A percentile compares a stretch with the other conserved stretches of the same genome.
These are phyloP conservation scores for Myrmecophaga tridactyla DNA, from an alignment of 2,113 vertebrate species.

Conservation along the genomic window DNA sequence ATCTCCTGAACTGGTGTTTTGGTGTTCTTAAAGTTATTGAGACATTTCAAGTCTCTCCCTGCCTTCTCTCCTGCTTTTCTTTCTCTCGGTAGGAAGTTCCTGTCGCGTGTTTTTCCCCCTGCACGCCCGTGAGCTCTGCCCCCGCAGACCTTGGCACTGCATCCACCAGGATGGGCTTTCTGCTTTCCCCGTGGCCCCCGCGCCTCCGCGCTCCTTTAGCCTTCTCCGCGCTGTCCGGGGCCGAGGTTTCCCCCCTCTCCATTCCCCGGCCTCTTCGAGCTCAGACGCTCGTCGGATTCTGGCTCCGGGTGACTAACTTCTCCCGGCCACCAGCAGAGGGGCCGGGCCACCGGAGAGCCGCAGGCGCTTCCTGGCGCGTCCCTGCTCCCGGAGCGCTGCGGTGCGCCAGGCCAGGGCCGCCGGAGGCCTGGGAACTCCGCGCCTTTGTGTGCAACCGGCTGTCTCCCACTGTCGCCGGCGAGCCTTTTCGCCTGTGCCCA, in stretches of 20 bases:
- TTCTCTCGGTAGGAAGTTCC: constrained; percentile 33
- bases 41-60: constrained; percentile 46
- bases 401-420: not conserved
- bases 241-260: not conserved
- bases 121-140: not conserved
- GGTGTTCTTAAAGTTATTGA: constrained; percentile 60
- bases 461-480: not conserved
- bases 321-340: constrained; percentile 60
- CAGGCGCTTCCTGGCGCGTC: constrained; percentile 62
- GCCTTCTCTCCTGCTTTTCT: constrained; percentile 13
- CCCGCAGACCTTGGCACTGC: not conserved
- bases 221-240: not conserved
- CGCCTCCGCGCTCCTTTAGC: not conserved
- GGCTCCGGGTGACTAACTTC: constrained; percentile 70
- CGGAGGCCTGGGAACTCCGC: not conserved
- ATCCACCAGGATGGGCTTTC: not conserved
- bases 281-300: not conserved
- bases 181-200: not conserved
- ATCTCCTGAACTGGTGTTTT: constrained; percentile 65
- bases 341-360: not conserved
- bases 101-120: not conserved
- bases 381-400: not conserved
- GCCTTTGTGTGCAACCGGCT: constrained; percentile 32
- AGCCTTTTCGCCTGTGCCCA: not conserved
- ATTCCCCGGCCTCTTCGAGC: not conserved